A percentile compares a stretch with the other conserved stretches of the same genome.
These are phyloP conservation scores for Leuciscus idus DNA, from an alignment of 2,113 vertebrate genomes.

Conservation along the genomic window DNA sequence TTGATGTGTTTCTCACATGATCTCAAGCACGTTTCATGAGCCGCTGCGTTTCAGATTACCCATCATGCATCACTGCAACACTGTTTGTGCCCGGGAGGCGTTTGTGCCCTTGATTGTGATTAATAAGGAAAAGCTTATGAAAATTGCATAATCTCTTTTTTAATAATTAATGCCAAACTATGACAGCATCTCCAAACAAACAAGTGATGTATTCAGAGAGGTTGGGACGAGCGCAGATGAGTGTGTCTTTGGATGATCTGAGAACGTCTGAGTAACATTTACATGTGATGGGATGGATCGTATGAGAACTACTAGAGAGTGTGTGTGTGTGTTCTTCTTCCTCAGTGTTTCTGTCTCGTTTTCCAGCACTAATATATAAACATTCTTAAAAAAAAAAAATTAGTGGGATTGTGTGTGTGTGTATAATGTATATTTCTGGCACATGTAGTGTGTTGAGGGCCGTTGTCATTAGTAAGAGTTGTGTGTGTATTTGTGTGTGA, in stretches of 20 bases:
- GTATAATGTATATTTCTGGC: not conserved
- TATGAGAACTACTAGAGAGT: not conserved
- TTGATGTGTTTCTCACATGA: not conserved
- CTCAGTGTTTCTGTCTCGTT: too few species aligned
- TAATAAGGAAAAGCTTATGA: slow-evolving; percentile 69
- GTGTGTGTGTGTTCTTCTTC: too few species aligned
- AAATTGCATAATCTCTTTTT: slow-evolving; percentile 66
- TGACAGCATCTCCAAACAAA: slow-evolving; percentile 45
- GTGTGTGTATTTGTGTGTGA: not conserved
- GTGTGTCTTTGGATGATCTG: not conserved
- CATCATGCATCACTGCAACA: slow-evolving; percentile 37
- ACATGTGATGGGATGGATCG: not conserved
- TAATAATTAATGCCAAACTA: slow-evolving; percentile 70
- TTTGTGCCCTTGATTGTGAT: slow-evolving; percentile 61
- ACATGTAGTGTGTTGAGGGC: too few species aligned
- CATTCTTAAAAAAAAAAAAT: too few species aligned
- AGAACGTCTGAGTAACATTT: not conserved
- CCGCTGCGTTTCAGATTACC: slow-evolving; percentile 18
- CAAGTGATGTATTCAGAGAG: slow-evolving; percentile 24
- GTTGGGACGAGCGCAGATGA: not conserved
- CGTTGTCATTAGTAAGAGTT: not conserved
- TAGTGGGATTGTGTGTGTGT: not conserved
- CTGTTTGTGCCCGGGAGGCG: slow-evolving; percentile 58
- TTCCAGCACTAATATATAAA: too few species aligned
- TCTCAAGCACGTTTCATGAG: not conserved